phyloP scores from a whole-genome alignment of 2,113 vertebrate genomes.

The Thunnus thynnus region DNA sequence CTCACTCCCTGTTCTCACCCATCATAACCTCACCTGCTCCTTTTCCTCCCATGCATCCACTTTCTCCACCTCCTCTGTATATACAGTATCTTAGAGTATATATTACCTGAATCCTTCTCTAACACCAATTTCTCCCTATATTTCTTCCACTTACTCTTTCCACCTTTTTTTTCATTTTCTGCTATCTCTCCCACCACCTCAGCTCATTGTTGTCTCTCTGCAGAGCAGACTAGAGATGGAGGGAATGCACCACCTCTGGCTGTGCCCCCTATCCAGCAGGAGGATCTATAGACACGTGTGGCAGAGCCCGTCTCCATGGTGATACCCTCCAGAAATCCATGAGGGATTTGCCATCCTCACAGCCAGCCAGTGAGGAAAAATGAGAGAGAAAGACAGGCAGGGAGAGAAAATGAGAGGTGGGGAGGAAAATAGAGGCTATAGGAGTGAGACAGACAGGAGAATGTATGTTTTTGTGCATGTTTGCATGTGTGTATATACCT shows the following conservation, averaged over 20 bases:
- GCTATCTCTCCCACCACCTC: neutral
- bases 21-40: conserved; percentile 42
- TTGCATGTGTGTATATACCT: conserved; percentile 22
- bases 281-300: conserved; percentile 87
- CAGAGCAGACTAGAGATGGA: conserved; percentile 56
- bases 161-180: conserved; percentile 7
- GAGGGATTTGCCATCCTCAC: conserved; percentile 86
- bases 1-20: conserved; percentile 17
- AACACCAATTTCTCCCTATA: conserved; percentile 29
- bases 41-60: conserved; percentile 5
- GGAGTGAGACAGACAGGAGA: conserved; percentile 43
- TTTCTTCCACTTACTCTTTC: conserved; percentile 20
- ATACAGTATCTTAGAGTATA: conserved; percentile 17
- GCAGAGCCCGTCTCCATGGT: conserved; percentile 88
- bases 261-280: conserved; percentile 82
- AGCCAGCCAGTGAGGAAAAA: conserved; percentile 76
- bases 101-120: conserved; percentile 15
- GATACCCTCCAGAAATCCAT: conserved; percentile 88
- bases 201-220: conserved; percentile 48
- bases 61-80: conserved; percentile 2
- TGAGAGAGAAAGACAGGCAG: conserved; percentile 56
- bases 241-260: conserved; percentile 77
- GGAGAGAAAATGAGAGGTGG: conserved; percentile 55
- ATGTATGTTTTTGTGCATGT: conserved; percentile 56
- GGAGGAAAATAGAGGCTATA: conserved; percentile 53